These are phyloP conservation scores for Drosophila gunungcola DNA, from an alignment of 1,140 invertebrate species.

Conservation along the genomic window DNA sequence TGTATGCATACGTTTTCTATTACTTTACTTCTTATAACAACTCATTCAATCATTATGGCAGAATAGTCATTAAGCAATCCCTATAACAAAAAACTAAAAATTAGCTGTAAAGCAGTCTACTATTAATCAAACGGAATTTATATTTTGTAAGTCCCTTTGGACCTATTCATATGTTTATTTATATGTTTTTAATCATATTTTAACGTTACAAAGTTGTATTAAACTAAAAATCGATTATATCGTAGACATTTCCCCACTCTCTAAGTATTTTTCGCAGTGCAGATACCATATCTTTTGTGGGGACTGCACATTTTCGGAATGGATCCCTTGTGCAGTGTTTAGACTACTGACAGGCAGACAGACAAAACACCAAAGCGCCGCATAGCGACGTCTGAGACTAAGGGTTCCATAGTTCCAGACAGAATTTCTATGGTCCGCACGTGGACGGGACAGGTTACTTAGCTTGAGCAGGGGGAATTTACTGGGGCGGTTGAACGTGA, in stretches of 20 bases:
- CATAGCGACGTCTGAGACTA: constrained; percentile 21
- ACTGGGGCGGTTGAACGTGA: constrained; percentile 2
- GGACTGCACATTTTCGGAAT: constrained; percentile 29
- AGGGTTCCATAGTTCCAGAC: constrained; percentile 1
- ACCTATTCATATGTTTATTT: too few species aligned
- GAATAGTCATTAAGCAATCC: too few species aligned
- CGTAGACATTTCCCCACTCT: background rate
- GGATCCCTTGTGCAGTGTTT: constrained; percentile 21
- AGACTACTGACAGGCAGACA: constrained; percentile 30
- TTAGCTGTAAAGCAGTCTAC: too few species aligned
- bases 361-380: constrained; percentile 23
- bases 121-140: too few species aligned
- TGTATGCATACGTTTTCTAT: too few species aligned
- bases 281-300: constrained; percentile 44
- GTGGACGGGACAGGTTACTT: constrained; percentile 29
- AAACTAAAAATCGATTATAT: background rate
- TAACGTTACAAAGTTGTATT: background rate
- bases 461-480: background rate
- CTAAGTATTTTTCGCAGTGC: background rate
- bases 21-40: too few species aligned
- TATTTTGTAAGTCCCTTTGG: too few species aligned
- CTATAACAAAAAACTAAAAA: too few species aligned
- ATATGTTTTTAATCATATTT: too few species aligned
- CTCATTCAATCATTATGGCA: too few species aligned
- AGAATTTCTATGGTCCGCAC: constrained; percentile 24